A percentile compares a stretch with the other conserved stretches of the same genome.
Conservation (phyloP, 2,113 vertebrate species). For the Phaethon lepturus region DNA sequence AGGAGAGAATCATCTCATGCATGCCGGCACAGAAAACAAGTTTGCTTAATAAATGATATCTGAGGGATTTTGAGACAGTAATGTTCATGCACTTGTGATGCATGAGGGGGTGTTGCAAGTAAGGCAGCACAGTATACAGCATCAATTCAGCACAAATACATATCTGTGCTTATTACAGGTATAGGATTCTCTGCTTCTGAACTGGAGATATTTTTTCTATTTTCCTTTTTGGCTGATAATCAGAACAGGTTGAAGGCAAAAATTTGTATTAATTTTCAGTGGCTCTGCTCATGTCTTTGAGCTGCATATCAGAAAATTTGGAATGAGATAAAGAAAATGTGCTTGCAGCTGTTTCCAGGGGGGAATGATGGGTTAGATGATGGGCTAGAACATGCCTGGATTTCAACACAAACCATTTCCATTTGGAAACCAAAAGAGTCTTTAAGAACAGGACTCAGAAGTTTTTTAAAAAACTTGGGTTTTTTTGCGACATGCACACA, state of each 20-base stretch:
- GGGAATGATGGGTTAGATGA: conserved; percentile 17
- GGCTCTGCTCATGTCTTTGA: conserved; percentile 31
- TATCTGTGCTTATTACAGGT: neutral
- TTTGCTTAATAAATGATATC: conserved; percentile 11
- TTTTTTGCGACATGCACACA: conserved; percentile 27
- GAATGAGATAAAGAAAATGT: conserved; percentile 48
- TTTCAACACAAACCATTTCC: conserved; percentile 8
- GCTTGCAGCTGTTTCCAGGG: conserved; percentile 15
- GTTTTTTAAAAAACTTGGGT: neutral
- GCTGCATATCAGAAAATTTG: conserved; percentile 30
- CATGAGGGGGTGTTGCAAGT: neutral
- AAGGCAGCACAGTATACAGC: conserved; percentile 23
- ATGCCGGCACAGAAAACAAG: conserved; percentile 52
- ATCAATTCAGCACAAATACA: neutral
- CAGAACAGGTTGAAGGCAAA: neutral
- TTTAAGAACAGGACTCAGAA: conserved; percentile 40
- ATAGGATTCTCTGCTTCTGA: conserved; percentile 25
- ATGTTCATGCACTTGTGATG: neutral
- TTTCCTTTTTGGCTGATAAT: neutral
- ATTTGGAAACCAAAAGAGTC: conserved; percentile 14
- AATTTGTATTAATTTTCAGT: neutral
- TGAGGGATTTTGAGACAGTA: neutral
- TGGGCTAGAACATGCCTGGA: conserved; percentile 11
- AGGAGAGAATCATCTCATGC: conserved; percentile 31
- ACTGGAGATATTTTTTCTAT: neutral